Conservation (phyloP, 2,113 vertebrate species). For the Mellivora capensis region DNA sequence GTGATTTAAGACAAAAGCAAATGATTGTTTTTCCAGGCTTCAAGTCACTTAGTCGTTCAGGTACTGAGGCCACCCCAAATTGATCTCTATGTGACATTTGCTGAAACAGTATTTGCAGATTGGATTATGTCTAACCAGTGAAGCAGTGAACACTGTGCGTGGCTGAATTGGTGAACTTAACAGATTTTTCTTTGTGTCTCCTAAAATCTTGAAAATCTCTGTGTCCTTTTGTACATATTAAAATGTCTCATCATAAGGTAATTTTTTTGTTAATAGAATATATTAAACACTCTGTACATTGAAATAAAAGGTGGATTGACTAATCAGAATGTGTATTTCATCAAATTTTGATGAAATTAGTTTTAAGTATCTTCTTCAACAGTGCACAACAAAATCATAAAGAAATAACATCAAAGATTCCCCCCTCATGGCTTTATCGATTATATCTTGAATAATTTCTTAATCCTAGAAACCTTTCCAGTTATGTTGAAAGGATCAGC, state of each 20-base stretch:
- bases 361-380: background rate
- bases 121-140: background rate
- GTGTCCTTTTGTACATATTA: background rate
- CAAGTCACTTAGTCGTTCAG: background rate
- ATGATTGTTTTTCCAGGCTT: background rate
- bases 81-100: background rate
- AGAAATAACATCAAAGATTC: background rate
- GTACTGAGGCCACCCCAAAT: background rate
- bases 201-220: background rate
- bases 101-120: background rate
- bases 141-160: background rate
- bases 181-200: background rate
- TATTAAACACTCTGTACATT: background rate
- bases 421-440: background rate
- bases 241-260: background rate
- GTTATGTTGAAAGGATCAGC: background rate
- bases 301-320: background rate
- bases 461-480: background rate
- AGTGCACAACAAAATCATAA: background rate
- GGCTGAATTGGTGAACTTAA: background rate
- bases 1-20: background rate
- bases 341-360: background rate
- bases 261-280: background rate
- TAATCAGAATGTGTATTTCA: background rate
- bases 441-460: background rate